A percentile compares a stretch with the other conserved stretches of the same genome.
These are phyloP conservation scores for Baccha elongata DNA, from an alignment of 2,888 invertebrate species.

Conservation along the genomic window DNA sequence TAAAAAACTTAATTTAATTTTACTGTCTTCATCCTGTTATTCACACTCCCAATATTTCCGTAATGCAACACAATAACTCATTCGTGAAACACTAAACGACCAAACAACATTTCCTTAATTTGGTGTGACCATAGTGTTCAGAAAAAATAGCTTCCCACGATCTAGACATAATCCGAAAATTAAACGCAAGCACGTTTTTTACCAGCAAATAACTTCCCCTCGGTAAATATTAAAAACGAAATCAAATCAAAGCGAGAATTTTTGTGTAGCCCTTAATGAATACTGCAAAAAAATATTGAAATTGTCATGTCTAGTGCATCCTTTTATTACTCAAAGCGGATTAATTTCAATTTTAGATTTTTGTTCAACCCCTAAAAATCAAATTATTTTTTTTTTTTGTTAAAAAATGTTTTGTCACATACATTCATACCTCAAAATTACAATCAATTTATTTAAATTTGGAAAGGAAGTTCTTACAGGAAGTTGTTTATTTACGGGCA, in stretches of 20 bases:
- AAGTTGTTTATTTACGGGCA: slow-evolving; percentile 22
- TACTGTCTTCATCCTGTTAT: background rate
- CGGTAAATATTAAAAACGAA: slow-evolving; percentile 2
- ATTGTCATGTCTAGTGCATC: slow-evolving; percentile 54
- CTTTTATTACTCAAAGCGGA: slow-evolving; percentile 49
- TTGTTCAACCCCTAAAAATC: slow-evolving; percentile 34
- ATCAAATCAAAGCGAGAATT: slow-evolving; percentile 11
- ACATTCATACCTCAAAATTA: background rate
- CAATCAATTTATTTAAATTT: background rate
- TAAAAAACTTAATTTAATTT: too few relatives aligned
- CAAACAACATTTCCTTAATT: slow-evolving; percentile 32
- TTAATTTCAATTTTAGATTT: slow-evolving; percentile 47
- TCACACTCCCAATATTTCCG: slow-evolving; percentile 1
- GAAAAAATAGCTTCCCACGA: slow-evolving; percentile 58
- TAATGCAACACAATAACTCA: background rate
- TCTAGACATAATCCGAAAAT: slow-evolving; percentile 63
- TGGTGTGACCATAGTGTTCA: slow-evolving; percentile 8
- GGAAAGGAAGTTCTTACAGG: background rate
- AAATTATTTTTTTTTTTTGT: background rate
- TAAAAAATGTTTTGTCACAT: background rate
- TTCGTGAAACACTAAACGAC: background rate
- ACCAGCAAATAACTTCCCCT: slow-evolving; percentile 20
- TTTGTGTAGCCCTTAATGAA: slow-evolving; percentile 34
- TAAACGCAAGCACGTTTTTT: slow-evolving; percentile 58
- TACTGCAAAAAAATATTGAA: slow-evolving; percentile 54